These are phyloP conservation scores for Salticus scenicus DNA, from an alignment of 2,888 invertebrate genomes.

Conservation along the genomic window DNA sequence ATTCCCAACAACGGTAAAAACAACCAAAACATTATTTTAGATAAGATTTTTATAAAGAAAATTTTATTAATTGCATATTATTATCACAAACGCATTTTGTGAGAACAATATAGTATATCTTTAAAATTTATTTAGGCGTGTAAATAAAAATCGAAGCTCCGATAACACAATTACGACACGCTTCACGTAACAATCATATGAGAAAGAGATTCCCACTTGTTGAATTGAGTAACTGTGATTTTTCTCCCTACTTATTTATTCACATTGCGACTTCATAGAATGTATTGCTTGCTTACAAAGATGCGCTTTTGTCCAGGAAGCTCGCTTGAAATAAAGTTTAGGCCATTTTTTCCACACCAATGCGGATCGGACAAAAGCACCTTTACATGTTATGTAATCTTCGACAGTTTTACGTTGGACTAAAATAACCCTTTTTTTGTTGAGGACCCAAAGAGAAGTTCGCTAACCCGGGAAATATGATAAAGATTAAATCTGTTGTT, in stretches of 20 bases:
- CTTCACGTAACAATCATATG: background rate
- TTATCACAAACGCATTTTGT: no score
- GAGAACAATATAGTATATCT: no score
- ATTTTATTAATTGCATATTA: no score
- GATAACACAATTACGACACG: background rate
- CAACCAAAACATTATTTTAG: no score
- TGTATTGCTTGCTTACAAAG: background rate
- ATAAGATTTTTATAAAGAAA: no score
- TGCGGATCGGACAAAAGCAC: background rate
- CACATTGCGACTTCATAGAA: background rate
- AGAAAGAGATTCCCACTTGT: background rate
- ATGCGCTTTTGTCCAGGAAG: background rate
- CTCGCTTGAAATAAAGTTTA: conserved; percentile 2
- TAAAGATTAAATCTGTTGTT: no score
- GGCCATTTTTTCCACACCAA: background rate
- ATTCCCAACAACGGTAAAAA: no score
- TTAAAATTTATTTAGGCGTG: no score
- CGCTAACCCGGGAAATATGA: background rate
- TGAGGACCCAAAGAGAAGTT: background rate
- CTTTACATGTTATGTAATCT: background rate
- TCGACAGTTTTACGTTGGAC: background rate
- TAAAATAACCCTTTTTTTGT: background rate
- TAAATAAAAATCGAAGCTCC: no score
- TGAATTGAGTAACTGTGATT: background rate
- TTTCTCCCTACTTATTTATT: background rate